Base-by-base conservation (phyloP, 2,797 vertebrate genomes). In the Sebastes vulpes region DNA sequence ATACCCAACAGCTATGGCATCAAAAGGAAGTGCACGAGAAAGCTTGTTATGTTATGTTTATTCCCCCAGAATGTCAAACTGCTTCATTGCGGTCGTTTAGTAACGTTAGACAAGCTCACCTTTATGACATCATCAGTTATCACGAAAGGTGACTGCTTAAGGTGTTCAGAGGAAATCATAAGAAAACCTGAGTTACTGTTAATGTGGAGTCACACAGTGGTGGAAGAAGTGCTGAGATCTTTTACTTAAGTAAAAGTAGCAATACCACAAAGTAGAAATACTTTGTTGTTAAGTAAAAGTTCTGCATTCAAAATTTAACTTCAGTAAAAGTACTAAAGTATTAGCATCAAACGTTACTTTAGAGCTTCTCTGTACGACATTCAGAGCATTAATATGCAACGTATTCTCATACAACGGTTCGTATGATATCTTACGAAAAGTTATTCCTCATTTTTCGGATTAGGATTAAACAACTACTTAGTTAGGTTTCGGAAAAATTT, bases 1-100 rank as follows among this genome's bases (percentile, higher is more conserved):
- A 82, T 28, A 86, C 82, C 77, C 59, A 31, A 26, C 56, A 65
- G 77, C 64, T 10, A 77, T 28, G 57, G n/a, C 72, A 83, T 76
- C 68, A 72, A 77, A 79, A 72, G 58, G 59, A 76, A 77, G 65
- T 31, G 25, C 26, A 79, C 0, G 11, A 82, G 78, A 65, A 83
- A 71, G 76, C 50, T 57, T 69, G 53, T 67, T 23, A 4, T 70
- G 50, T 42, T 42, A 42, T 69, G 53, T 67, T 23, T 20, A 35
- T 32, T 52, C 52, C 9, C 28, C 3, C 31, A 72, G 63, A 68
- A 75, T 20, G 42, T 75, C 18, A 68, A 77, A 83, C 69, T 29
- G 65, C 71, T 83, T 75, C 16, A 72, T 81, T 65, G 61, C 14
- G n/a, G 25, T 53, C 9, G 3, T 76, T 65, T 8, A 2, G 68